These are phyloP conservation scores for Caenorhabditis japonica DNA, from an alignment of 2,888 invertebrate species.

Conservation along the genomic window DNA sequence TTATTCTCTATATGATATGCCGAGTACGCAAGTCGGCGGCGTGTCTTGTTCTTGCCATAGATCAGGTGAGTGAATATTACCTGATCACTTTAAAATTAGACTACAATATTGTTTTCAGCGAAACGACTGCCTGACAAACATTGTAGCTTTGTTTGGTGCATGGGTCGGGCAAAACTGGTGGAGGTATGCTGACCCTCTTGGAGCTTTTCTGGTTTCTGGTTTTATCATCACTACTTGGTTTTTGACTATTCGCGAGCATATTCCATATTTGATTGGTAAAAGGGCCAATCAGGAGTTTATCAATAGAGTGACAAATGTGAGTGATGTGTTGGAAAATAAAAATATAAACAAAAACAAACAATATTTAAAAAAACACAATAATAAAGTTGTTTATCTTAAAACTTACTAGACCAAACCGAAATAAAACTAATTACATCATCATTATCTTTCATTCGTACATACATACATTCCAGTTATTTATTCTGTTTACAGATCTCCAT, in stretches of 20 bases:
- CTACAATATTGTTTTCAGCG: slow-evolving; percentile 66
- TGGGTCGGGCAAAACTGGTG: slow-evolving; percentile 78
- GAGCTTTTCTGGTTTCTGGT: slow-evolving; percentile 78
- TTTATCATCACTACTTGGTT: slow-evolving; percentile 68
- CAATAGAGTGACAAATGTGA: slow-evolving; percentile 62
- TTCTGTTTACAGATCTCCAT: slow-evolving; percentile 58
- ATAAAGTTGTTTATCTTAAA: too few species aligned
- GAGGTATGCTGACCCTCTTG: slow-evolving; percentile 79
- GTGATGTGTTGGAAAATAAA: not conserved
- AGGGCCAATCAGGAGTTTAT: slow-evolving; percentile 64
- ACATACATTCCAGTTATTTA: not conserved
- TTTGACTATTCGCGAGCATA: slow-evolving; percentile 60
- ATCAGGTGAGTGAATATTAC: slow-evolving; percentile 68
- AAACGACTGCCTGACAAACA: slow-evolving; percentile 79
- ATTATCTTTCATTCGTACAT: slow-evolving; percentile 9
- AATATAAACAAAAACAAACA: not conserved
- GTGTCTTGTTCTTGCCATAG: slow-evolving; percentile 77
- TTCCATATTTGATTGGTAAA: slow-evolving; percentile 67
- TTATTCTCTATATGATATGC: slow-evolving; percentile 64
- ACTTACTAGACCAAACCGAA: too few species aligned
- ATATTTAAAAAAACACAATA: too few species aligned
- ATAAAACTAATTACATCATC: slow-evolving; percentile 12
- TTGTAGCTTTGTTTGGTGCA: slow-evolving; percentile 78
- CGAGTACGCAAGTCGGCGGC: slow-evolving; percentile 54
- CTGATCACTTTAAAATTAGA: not conserved